phyloP scores from a whole-genome alignment of 2,113 vertebrate species.

The Sapajus apella region DNA sequence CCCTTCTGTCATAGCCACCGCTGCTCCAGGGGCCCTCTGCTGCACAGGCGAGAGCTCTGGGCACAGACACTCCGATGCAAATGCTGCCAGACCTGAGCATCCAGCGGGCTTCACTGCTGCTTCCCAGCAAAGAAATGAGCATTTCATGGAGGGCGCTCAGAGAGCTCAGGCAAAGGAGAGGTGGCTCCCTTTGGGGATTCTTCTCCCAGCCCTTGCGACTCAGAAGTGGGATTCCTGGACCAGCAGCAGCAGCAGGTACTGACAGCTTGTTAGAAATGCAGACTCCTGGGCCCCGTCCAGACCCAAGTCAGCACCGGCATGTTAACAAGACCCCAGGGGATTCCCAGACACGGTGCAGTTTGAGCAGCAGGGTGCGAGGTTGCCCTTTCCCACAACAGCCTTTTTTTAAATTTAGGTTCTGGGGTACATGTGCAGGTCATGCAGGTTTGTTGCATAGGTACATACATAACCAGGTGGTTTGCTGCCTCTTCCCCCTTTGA shows the following conservation, averaged over 20 bases:
- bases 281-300: not conserved
- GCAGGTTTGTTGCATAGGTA: too few relatives aligned
- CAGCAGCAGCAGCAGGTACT: not conserved
- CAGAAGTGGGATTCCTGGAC: not conserved
- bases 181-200: not conserved
- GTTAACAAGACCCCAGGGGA: not conserved
- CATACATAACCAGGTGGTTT: too few relatives aligned
- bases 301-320: not conserved
- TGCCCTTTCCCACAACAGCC: not conserved
- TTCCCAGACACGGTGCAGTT: not conserved
- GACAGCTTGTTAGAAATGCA: not conserved
- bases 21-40: fast-evolving
- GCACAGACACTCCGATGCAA: fast-evolving
- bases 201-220: not conserved
- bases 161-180: not conserved
- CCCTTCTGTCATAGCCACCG: fast-evolving
- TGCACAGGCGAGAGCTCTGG: not conserved
- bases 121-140: not conserved
- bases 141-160: fast-evolving
- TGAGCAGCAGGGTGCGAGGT: fast-evolving
- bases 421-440: too few relatives aligned
- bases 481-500: too few relatives aligned
- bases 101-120: not conserved
- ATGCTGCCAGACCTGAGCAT: fast-evolving
- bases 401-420: too few relatives aligned